These are phyloP conservation scores for Leptinotarsa texana DNA, from an alignment of 1,140 invertebrate genomes.

Conservation along the genomic window DNA sequence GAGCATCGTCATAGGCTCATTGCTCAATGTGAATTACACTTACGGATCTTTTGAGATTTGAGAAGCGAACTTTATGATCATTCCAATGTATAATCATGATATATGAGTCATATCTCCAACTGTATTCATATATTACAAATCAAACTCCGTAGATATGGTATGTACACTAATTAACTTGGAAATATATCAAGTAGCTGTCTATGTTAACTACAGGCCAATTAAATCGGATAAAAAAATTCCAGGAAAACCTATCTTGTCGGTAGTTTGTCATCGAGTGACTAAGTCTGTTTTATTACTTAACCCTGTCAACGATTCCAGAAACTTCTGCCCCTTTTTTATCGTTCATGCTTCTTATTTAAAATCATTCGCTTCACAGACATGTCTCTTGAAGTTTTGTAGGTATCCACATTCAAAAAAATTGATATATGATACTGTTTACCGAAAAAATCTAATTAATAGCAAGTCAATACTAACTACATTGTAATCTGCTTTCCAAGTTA, in stretches of 20 bases:
- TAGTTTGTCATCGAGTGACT: neutral
- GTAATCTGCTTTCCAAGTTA: too few species aligned
- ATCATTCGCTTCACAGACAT: too few species aligned
- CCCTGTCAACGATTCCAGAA: neutral
- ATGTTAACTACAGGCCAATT: neutral
- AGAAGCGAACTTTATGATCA: slow-evolving; percentile 21
- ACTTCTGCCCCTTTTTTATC: too few species aligned
- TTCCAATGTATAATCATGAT: neutral
- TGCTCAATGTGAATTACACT: slow-evolving; percentile 14
- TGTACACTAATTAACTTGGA: neutral
- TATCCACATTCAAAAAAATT: too few species aligned
- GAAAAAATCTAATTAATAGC: too few species aligned
- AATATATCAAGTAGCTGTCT: neutral
- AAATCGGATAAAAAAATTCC: neutral
- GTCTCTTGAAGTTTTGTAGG: too few species aligned
- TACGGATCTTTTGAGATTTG: slow-evolving; percentile 6
- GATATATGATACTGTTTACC: too few species aligned
- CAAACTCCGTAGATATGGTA: neutral
- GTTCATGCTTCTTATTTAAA: too few species aligned
- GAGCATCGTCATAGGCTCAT: slow-evolving; percentile 8
- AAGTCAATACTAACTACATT: too few species aligned
- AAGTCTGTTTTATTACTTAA: neutral
- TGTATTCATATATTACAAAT: neutral
- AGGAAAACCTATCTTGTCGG: neutral
- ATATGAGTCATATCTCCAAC: neutral